phyloP scores from a whole-genome alignment of 2,113 vertebrate genomes.

The Bagarius yarrelli region DNA sequence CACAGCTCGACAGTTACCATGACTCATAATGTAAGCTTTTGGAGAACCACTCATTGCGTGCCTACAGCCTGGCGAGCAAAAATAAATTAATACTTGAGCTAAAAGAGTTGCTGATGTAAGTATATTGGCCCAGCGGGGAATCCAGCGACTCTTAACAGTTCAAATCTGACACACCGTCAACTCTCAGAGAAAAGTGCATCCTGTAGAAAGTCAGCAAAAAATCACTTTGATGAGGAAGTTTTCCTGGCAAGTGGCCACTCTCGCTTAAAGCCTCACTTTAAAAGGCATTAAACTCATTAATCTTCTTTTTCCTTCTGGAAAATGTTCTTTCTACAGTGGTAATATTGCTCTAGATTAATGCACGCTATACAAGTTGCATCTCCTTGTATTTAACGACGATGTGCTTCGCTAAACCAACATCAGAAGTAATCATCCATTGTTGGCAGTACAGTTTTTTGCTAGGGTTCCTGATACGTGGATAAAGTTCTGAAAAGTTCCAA shows the following conservation, averaged over 20 bases:
- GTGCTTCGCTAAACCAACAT: background rate
- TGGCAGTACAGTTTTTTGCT: background rate
- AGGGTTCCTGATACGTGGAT: background rate
- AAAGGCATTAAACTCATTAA: conserved; percentile 31
- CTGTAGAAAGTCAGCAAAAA: conserved; percentile 14
- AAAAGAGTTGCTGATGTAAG: conserved; percentile 17
- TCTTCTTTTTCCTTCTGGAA: conserved; percentile 1
- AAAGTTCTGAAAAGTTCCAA: background rate
- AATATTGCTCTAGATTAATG: conserved; percentile 1
- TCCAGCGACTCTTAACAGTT: background rate
- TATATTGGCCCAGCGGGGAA: conserved; percentile 2
- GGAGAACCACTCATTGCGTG: conserved; percentile 31
- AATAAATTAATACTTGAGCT: conserved; percentile 6
- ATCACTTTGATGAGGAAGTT: conserved; percentile 9
- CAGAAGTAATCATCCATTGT: background rate
- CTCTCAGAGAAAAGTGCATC: background rate
- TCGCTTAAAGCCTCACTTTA: background rate
- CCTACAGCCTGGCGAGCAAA: background rate
- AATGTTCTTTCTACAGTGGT: conserved; percentile 6
- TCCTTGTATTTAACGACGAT: background rate
- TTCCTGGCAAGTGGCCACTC: background rate
- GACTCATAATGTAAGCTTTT: conserved; percentile 41
- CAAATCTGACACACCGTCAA: conserved; percentile 11
- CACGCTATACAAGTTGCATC: background rate
- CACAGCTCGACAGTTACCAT: conserved; percentile 34